phyloP scores from a whole-genome alignment of 1,140 invertebrate genomes.

The Papilio glaucus region DNA sequence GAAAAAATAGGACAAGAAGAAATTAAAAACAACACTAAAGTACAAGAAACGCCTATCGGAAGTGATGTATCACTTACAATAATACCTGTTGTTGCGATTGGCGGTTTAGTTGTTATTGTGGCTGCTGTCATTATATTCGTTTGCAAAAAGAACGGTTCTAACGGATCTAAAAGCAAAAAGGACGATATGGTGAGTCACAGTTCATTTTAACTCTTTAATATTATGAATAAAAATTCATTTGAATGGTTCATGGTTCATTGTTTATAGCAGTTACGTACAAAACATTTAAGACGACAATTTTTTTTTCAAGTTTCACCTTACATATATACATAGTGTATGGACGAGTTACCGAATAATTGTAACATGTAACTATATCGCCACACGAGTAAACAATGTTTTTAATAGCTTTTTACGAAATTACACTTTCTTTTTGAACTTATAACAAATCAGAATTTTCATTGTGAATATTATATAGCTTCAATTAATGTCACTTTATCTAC shows the following conservation, averaged over 20 bases:
- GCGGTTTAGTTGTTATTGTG: slow-evolving; percentile 69
- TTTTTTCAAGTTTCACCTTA: background rate
- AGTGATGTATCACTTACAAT: slow-evolving; percentile 66
- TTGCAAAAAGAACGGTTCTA: slow-evolving; percentile 66
- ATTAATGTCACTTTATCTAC: too few relatives aligned
- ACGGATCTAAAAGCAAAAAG: slow-evolving; percentile 66
- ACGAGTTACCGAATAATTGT: background rate
- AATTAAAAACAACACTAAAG: slow-evolving; percentile 49
- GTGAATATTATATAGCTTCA: too few relatives aligned
- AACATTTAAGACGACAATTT: too few relatives aligned
- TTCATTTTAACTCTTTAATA: slow-evolving; percentile 23
- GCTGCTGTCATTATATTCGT: slow-evolving; percentile 71
- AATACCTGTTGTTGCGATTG: slow-evolving; percentile 72
- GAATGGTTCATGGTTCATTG: too few relatives aligned
- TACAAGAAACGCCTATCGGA: slow-evolving; percentile 49
- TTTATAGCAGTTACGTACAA: slow-evolving; percentile 25
- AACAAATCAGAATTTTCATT: too few relatives aligned
- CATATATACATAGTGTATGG: background rate
- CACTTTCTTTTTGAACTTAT: too few relatives aligned
- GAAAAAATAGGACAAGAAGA: slow-evolving; percentile 49
- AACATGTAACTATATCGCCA: background rate
- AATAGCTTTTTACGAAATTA: background rate
- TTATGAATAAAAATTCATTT: too few relatives aligned
- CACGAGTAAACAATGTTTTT: too few relatives aligned
- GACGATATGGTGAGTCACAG: slow-evolving; percentile 73